A percentile compares a stretch with the other conserved stretches of the same genome.
phyloP scores from a whole-genome alignment of 2,113 vertebrate species.

The Aleadryas rufinucha region DNA sequence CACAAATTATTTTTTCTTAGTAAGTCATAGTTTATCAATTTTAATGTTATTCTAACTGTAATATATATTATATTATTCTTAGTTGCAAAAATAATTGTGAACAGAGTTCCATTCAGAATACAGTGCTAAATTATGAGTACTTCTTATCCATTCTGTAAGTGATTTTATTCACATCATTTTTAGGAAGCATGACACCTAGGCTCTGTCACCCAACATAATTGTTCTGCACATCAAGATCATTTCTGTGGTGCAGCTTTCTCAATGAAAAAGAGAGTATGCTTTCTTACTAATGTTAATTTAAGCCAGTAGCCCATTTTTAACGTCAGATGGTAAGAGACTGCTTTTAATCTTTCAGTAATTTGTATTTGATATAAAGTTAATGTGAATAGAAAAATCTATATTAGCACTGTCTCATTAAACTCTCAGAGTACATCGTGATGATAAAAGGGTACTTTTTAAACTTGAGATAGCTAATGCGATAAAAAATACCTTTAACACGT shows the following conservation, averaged over 20 bases:
- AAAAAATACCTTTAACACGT: constrained; percentile 35
- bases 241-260: neutral
- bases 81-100: constrained; percentile 38
- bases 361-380: constrained; percentile 55
- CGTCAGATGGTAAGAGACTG: neutral
- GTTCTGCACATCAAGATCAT: constrained; percentile 16
- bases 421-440: constrained; percentile 7
- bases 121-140: neutral
- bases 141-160: constrained; percentile 16
- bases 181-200: constrained; percentile 17
- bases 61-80: constrained; percentile 42
- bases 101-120: neutral
- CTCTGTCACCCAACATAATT: constrained; percentile 11
- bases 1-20: neutral
- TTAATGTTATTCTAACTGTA: constrained; percentile 22
- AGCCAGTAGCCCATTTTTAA: constrained; percentile 31
- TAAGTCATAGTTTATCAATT: constrained; percentile 21
- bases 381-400: constrained; percentile 52
- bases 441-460: constrained; percentile 36
- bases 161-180: constrained; percentile 51
- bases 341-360: constrained; percentile 61
- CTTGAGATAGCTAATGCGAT: constrained; percentile 33
- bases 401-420: constrained; percentile 47
- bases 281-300: constrained; percentile 44
- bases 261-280: neutral